phyloP scores from a whole-genome alignment of 2,113 vertebrate genomes.

The Stigmatopora argus region DNA sequence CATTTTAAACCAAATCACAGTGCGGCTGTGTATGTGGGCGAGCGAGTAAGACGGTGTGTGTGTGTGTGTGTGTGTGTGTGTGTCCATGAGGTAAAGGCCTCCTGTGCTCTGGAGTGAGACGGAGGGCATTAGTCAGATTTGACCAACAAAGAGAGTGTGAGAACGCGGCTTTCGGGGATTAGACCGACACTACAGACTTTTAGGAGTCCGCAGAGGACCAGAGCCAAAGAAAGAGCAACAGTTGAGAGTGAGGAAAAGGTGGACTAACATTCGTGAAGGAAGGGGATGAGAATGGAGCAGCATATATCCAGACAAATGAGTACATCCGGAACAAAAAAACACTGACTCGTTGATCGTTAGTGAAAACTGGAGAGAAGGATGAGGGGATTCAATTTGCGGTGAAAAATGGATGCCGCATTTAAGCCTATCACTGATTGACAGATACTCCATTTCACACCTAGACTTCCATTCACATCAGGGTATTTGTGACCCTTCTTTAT shows the following conservation, averaged over 20 bases:
- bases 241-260: conserved; percentile 45
- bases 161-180: conserved; percentile 56
- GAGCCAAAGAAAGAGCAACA: conserved; percentile 49
- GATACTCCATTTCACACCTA: neutral
- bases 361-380: too few relatives aligned
- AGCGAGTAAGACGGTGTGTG: neutral
- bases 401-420: neutral
- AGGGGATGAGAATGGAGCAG: neutral
- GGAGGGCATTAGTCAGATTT: conserved; percentile 64
- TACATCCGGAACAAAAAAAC: too few relatives aligned
- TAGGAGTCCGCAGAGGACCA: conserved; percentile 56
- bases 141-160: conserved; percentile 64
- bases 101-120: conserved; percentile 56
- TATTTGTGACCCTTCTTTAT: neutral
- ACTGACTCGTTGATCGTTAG: too few relatives aligned
- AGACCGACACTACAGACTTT: conserved; percentile 63
- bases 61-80: conserved; percentile 15
- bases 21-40: neutral
- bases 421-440: neutral
- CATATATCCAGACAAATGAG: neutral
- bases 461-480: neutral
- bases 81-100: conserved; percentile 44
- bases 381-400: neutral
- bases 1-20: conserved; percentile 20
- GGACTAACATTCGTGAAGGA: neutral